Conservation (phyloP, 2,113 vertebrate genomes). For the Phycodurus eques region DNA sequence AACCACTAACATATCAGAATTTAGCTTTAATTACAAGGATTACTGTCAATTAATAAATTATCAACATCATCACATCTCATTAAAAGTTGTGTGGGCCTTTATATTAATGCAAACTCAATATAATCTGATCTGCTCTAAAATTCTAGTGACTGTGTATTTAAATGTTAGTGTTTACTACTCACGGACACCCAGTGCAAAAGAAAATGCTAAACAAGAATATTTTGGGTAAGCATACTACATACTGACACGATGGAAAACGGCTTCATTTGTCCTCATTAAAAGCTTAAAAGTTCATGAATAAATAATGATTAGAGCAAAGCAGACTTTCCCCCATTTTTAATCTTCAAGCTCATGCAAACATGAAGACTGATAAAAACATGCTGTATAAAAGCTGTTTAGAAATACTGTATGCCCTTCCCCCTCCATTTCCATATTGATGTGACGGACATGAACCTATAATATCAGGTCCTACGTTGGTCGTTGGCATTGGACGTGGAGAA, state of each 20-base stretch:
- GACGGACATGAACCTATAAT: slow-evolving; percentile 59
- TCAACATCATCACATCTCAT: slow-evolving; percentile 34
- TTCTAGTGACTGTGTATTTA: slow-evolving; percentile 56
- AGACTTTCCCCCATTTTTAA: slow-evolving; percentile 28
- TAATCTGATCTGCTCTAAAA: slow-evolving; percentile 52
- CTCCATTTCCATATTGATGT: slow-evolving; percentile 57
- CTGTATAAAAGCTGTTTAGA: slow-evolving; percentile 68
- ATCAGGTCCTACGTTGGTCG: slow-evolving; percentile 52
- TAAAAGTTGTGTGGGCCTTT: slow-evolving; percentile 47
- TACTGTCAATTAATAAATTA: slow-evolving; percentile 44
- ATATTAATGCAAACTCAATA: slow-evolving; percentile 56
- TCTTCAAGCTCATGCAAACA: slow-evolving; percentile 64
- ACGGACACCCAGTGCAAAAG: slow-evolving; percentile 53
- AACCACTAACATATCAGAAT: slow-evolving; percentile 19
- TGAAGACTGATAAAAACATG: slow-evolving; percentile 65
- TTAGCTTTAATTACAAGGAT: slow-evolving; percentile 21
- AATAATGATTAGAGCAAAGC: slow-evolving; percentile 75
- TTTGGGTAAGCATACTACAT: slow-evolving; percentile 75
- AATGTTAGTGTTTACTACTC: slow-evolving; percentile 72
- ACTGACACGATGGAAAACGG: slow-evolving; percentile 77
- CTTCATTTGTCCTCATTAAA: slow-evolving; percentile 84
- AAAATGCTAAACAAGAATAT: slow-evolving; percentile 75
- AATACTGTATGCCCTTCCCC: slow-evolving; percentile 36
- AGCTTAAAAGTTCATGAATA: slow-evolving; percentile 82
- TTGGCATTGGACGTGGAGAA: slow-evolving; percentile 49